These are phyloP conservation scores for Natrix natrix DNA, from an alignment of 2,797 vertebrate species.

Conservation along the genomic window DNA sequence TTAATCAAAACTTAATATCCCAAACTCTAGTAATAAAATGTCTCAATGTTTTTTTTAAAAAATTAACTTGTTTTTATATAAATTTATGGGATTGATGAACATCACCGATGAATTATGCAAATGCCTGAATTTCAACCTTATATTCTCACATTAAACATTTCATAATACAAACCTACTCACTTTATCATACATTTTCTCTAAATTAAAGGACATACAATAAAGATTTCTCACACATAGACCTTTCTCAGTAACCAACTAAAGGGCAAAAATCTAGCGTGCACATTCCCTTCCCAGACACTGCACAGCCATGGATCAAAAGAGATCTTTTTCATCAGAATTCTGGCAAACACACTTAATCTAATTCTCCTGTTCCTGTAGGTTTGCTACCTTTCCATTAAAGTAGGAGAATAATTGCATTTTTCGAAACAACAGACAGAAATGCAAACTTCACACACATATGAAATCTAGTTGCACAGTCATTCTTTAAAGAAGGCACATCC, in stretches of 20 bases:
- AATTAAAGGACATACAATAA: neutral
- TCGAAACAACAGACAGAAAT: neutral
- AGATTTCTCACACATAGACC: neutral
- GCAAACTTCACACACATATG: neutral
- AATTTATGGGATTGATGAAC: neutral
- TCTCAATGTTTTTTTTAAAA: neutral
- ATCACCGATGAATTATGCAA: neutral
- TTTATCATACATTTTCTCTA: neutral
- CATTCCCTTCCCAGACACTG: neutral
- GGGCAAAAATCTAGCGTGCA: neutral
- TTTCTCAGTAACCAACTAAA: neutral
- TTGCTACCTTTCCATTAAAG: neutral
- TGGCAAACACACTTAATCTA: neutral
- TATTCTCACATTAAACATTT: neutral
- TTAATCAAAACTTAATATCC: neutral
- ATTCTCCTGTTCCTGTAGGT: neutral
- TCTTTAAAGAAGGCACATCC: neutral
- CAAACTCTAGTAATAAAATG: neutral
- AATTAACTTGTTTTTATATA: neutral
- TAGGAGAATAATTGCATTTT: neutral
- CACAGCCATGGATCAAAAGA: neutral
- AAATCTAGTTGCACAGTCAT: neutral
- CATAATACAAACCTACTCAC: neutral
- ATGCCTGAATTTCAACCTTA: neutral
- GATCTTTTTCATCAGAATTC: neutral